Base-by-base conservation (phyloP, 2,888 invertebrate species). In the Drosophila diplacantha region DNA sequence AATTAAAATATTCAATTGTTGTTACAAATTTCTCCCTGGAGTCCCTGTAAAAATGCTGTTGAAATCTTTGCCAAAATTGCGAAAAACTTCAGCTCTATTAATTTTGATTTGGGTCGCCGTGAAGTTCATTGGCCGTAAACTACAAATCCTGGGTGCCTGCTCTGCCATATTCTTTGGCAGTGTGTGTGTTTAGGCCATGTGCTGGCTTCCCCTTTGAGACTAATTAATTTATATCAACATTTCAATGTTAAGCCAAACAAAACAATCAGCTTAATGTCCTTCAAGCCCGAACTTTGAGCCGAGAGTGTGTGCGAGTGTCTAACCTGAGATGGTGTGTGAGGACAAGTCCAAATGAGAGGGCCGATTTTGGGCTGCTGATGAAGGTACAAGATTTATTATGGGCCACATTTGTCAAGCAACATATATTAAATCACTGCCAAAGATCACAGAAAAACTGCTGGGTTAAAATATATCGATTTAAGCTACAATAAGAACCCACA, bases 191-290 rank as follows among this genome's bases (percentile, higher is more conserved):
- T 34, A 44, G 47, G 43, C 46, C 60, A 69, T 64, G 57, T 65
- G 52, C 51, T 49, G 56, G 62, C 34, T 49, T 64, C 62, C 71
- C 64, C 67, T 73, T 73, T 67, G 70, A 69, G 69, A 72, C 81
- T 80, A 80, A 80, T 80, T 80, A 83, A 83, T 80, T 80, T 83
- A 80, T 81, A 80, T 83, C 81, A 80, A 83, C 83, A 80, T 80
- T 80, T 80, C 80, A 80, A 75, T 80, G 79, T 71, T 81, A 80
- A 81, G 76, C 79, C 79, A 71, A 83, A 83, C 81, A 81, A 83
- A 81, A 75, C 83, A 83, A 75, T 79, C 74, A 83, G 79, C 83
- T 80, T 80, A 81, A 70, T 83, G 81, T 83, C 75, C 64, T 60
- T 75, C 72, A 60, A 75, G 55, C 44, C 44, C 43, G 35, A 22